A percentile compares a stretch with the other conserved stretches of the same genome.
Evolutionary conservation across 2,888 invertebrate genomes (phyloP).

Genomic region (Tetranychus piercei): DNA sequence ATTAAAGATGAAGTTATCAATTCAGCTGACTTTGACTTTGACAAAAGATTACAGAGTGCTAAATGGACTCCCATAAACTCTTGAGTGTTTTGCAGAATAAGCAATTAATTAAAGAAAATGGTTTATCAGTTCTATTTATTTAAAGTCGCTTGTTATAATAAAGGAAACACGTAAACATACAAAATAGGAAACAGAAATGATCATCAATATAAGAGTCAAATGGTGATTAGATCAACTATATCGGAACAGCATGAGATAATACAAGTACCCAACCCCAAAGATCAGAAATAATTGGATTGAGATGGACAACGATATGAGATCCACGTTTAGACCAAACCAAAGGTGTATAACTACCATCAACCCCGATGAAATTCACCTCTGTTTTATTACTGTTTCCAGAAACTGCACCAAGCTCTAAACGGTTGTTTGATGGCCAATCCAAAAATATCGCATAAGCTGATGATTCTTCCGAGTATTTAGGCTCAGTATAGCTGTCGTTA

Average conservation of each 20-base stretch:
- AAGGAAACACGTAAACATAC: too few species aligned
- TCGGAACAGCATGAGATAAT: background rate
- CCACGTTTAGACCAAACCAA: background rate
- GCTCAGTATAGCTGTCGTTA: conserved; percentile 11
- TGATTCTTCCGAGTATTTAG: conserved; percentile 7
- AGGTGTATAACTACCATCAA: background rate
- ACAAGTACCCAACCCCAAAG: background rate
- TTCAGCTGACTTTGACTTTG: too few species aligned
- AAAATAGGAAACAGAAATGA: background rate
- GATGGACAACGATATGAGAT: background rate
- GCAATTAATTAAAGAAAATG: too few species aligned
- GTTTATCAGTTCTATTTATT: too few species aligned
- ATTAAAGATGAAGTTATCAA: too few species aligned
- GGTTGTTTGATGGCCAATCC: conserved; percentile 29
- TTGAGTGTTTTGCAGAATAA: too few species aligned
- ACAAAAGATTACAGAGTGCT: too few species aligned
- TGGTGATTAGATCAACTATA: background rate
- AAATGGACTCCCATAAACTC: too few species aligned
- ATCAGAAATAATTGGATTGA: background rate
- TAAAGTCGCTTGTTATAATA: too few species aligned
- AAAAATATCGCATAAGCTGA: conserved; percentile 31
- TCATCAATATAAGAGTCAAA: background rate
- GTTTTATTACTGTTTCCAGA: background rate
- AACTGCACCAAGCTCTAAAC: conserved; percentile 1
- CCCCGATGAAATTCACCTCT: background rate